Evolutionary conservation across 1,140 invertebrate genomes (phyloP).

Genomic region (Solenopsis fugax): DNA sequence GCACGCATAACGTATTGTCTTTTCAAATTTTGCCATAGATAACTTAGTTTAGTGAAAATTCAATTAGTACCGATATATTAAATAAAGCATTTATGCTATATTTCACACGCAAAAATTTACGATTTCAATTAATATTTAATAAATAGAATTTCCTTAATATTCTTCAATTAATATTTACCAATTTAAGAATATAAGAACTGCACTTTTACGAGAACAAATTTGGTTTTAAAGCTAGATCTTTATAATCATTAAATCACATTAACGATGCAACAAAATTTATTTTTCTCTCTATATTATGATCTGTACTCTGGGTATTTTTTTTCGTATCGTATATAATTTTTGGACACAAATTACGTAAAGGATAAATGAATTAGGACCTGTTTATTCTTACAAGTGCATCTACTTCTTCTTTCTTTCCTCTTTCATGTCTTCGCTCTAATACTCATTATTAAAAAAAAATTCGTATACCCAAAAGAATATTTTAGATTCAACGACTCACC

Average conservation of each 20-base stretch:
- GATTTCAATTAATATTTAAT: not conserved
- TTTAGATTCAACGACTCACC: slow-evolving; percentile 4
- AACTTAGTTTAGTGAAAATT: slow-evolving; percentile 2
- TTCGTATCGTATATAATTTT: not conserved
- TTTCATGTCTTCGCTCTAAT: not conserved
- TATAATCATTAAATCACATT: not conserved
- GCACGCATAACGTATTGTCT: not conserved
- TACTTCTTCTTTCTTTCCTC: not conserved
- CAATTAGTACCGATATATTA: not conserved
- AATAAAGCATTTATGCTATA: not conserved
- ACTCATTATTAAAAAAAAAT: not conserved
- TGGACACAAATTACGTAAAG: not conserved
- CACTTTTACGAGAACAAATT: not conserved
- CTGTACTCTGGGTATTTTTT: not conserved
- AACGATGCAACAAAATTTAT: not conserved
- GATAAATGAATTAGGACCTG: not conserved
- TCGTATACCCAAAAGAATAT: not conserved
- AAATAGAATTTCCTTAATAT: too few species aligned
- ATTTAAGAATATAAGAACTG: not conserved
- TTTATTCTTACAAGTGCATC: not conserved
- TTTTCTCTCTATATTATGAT: not conserved
- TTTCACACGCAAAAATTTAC: not conserved
- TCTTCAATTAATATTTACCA: too few species aligned
- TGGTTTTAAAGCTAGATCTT: not conserved
- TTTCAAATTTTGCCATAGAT: not conserved